phyloP scores from a whole-genome alignment of 2,888 invertebrate species.

The Resseliella maxima region DNA sequence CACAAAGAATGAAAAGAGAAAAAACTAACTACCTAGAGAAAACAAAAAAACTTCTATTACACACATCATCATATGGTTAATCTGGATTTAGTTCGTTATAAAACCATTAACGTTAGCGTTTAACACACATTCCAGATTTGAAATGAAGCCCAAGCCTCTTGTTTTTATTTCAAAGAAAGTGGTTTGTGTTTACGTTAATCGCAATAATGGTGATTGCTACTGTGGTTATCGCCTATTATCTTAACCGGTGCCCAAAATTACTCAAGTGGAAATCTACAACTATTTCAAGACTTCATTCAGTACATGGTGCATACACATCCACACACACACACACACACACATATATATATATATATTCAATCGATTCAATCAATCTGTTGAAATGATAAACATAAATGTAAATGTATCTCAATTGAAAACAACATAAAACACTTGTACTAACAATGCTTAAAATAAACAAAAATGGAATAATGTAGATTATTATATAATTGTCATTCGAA shows the following conservation, averaged over 20 bases:
- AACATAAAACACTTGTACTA: neutral
- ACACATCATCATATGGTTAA: constrained; percentile 42
- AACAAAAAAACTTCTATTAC: neutral
- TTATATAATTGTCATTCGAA: constrained; percentile 31
- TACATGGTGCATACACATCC: too few species aligned
- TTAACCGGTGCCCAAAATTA: neutral
- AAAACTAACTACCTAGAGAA: neutral
- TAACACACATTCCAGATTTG: constrained; percentile 19
- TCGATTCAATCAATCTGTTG: neutral
- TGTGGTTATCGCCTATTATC: constrained; percentile 23
- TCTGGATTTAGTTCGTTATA: constrained; percentile 18
- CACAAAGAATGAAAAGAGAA: neutral
- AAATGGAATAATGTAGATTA: constrained; percentile 3
- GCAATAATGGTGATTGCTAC: constrained; percentile 23
- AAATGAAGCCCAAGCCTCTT: neutral
- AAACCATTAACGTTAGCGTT: constrained; percentile 38
- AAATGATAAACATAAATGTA: neutral
- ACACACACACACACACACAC: too few species aligned
- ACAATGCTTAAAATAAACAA: too few species aligned
- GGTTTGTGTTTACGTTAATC: neutral
- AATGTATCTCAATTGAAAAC: neutral
- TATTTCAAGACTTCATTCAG: neutral
- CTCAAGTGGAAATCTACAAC: neutral
- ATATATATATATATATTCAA: too few species aligned
- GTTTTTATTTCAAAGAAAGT: neutral